Evolutionary conservation across 2,797 vertebrate genomes (phyloP).

Genomic region (Poecilia gillii): DNA sequence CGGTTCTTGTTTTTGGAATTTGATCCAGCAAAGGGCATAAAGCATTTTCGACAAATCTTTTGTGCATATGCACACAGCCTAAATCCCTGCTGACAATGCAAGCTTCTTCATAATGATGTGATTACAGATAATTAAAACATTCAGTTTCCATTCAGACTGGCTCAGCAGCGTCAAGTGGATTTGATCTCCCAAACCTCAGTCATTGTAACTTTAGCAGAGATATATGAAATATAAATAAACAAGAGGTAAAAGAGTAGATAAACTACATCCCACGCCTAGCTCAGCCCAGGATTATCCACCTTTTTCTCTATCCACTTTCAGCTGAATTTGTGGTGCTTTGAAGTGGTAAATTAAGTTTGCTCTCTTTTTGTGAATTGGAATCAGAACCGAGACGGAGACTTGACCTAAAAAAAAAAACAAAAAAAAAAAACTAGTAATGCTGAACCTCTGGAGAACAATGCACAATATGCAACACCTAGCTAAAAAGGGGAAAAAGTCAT

Average conservation of each 20-base stretch:
- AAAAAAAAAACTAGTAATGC: neutral
- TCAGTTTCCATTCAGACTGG: neutral
- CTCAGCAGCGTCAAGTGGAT: neutral
- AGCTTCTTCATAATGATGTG: neutral
- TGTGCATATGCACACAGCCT: neutral
- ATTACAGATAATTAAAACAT: slow-evolving; percentile 4
- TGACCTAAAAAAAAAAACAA: neutral
- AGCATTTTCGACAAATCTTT: slow-evolving; percentile 11
- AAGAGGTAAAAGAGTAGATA: neutral
- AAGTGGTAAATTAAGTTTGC: neutral
- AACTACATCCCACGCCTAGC: neutral
- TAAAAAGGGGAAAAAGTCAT: neutral
- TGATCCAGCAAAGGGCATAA: neutral
- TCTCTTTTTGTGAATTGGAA: neutral
- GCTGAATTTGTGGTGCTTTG: neutral
- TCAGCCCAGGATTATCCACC: neutral
- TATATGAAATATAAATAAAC: neutral
- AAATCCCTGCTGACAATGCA: slow-evolving; percentile 3
- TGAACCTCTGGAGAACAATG: neutral
- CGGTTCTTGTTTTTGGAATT: slow-evolving; percentile 11
- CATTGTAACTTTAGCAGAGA: neutral
- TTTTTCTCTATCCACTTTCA: neutral
- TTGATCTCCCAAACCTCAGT: neutral
- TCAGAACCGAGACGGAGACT: neutral
- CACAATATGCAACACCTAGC: neutral